Conservation (phyloP, 2,797 vertebrate species). For the Arnoldichthys spilopterus region DNA sequence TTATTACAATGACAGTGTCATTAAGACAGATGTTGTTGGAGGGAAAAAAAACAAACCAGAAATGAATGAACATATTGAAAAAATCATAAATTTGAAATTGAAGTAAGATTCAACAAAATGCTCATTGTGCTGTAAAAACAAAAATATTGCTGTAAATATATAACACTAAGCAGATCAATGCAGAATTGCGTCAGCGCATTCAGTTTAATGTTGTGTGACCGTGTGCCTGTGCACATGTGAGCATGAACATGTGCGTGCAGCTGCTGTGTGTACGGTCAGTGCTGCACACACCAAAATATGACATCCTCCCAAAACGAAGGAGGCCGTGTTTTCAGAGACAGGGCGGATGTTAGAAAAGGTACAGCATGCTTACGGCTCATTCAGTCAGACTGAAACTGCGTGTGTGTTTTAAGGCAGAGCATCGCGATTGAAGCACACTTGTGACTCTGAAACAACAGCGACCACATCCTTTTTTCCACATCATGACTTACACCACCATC, state of each 20-base stretch:
- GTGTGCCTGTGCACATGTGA: neutral
- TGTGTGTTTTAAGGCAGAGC: neutral
- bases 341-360: neutral
- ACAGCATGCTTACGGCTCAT: neutral
- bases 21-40: too few relatives aligned
- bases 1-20: too few relatives aligned
- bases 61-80: too few relatives aligned
- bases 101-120: too few relatives aligned
- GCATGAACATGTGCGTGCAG: neutral
- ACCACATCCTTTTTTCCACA: constrained; percentile 50
- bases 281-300: neutral
- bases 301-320: neutral
- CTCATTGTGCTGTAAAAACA: too few relatives aligned
- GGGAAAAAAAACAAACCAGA: too few relatives aligned
- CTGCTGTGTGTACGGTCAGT: neutral
- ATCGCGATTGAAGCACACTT: constrained; percentile 11
- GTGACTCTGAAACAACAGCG: constrained; percentile 20
- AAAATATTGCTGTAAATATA: too few relatives aligned
- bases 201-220: neutral
- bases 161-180: neutral
- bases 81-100: too few relatives aligned
- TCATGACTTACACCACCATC: neutral
- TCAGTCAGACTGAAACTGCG: constrained; percentile 16
- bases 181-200: neutral
- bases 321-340: constrained; percentile 7